Base-by-base conservation (phyloP, 2,888 invertebrate species). In the Euspilapteryx auroguttella region DNA sequence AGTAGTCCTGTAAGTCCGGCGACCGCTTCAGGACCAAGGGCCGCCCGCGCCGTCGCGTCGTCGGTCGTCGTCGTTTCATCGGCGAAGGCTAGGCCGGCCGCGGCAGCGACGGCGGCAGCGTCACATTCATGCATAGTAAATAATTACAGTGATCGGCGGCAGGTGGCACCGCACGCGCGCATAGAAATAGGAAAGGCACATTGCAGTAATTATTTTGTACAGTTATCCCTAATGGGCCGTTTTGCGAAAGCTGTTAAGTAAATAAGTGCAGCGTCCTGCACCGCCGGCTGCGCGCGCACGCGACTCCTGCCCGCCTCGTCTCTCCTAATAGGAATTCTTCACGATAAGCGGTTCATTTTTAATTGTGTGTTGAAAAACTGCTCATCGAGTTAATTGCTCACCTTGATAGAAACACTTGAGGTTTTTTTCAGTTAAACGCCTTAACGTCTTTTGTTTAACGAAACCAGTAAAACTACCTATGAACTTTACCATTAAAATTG, bases 171-270 rank as follows among this genome's bases (percentile, higher is more conserved):
- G 64, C 66, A 63, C 66, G 66, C 65, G 55, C 56, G 56, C 66
- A 69, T 75, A 73, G 75, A 65, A 65, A 73, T 71, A 75, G 75
- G 71, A 69, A 73, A 68, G 56, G 24, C 75, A 71, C 71, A 71
- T 75, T 73, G 75, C 75, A 69, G 62, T 68, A 73, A 75, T 75
- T 75, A 73, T 75, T 73, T 65, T 62, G 64, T 71, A 75, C 75
- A 68, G 75, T 75, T 75, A 75, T 55, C 64, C 58, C 54, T 75
- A 75, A 75, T 75, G 64, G 71, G 69, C 47, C 65, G 58, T 68
- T 73, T 73, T 63, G 61, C 71, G 57, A 73, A 75, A 69, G 73
- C 73, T 75, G 73, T 68, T 63, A 55, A 65, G 71, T 69, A 73
- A 69, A 71, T 68, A 73, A 62, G 63, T 62, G 63, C 57, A 52